Percentiles rank a stretch among this genome's conserved stretches.
Conservation (phyloP, 1,140 invertebrate genomes). For the Papilio helenus region DNA sequence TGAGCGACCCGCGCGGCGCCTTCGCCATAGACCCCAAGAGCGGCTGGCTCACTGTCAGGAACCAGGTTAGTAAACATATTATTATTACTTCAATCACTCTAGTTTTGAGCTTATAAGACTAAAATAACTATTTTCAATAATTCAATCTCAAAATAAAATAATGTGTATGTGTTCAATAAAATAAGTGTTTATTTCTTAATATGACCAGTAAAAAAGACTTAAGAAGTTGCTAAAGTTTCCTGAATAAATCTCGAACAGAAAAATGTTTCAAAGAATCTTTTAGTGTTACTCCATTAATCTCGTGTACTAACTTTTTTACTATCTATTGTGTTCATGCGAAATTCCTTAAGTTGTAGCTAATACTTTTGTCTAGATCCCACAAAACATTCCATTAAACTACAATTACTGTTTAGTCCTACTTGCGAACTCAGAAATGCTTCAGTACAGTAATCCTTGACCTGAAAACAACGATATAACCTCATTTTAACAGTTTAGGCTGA, state of each 20-base stretch:
- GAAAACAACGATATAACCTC: not conserved
- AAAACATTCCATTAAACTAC: constrained; percentile 16
- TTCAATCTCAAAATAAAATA: no score
- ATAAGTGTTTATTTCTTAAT: not conserved
- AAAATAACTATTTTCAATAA: no score
- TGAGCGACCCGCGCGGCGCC: constrained; percentile 89
- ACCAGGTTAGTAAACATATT: no score
- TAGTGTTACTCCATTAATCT: not conserved
- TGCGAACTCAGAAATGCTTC: constrained; percentile 3
- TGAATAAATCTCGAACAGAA: not conserved
- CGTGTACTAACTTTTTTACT: not conserved
- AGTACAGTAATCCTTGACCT: constrained; percentile 25
- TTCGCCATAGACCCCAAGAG: constrained; percentile 90
- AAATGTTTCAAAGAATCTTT: not conserved
- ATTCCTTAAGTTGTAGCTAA: not conserved
- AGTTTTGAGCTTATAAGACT: no score
- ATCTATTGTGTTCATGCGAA: not conserved
- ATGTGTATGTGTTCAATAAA: not conserved
- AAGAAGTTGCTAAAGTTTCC: not conserved
- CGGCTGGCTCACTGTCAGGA: constrained; percentile 93
- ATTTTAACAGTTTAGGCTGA: not conserved
- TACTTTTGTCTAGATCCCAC: constrained; percentile 13
- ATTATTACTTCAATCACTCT: no score
- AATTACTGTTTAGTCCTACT: constrained; percentile 2
- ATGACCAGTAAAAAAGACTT: not conserved